These are phyloP conservation scores for Megalopta genalis DNA, from an alignment of 1,140 invertebrate genomes.

Conservation along the genomic window DNA sequence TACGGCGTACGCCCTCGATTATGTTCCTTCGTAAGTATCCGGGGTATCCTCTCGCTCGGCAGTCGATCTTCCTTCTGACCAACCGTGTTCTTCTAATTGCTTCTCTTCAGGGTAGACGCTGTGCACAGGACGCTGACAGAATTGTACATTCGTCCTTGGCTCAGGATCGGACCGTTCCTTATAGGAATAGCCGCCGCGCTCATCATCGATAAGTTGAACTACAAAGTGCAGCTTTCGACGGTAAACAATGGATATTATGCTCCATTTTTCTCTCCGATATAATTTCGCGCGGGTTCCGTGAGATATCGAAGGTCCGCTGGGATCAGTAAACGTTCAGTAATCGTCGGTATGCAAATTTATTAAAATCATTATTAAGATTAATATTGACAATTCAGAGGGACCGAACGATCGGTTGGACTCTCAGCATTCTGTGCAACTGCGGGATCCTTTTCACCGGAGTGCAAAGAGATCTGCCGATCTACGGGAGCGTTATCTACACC, in stretches of 20 bases:
- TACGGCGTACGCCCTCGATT: conserved; percentile 72
- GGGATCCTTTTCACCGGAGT: conserved; percentile 75
- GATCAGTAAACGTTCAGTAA: too few species aligned
- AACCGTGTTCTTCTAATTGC: not conserved
- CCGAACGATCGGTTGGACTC: conserved; percentile 68
- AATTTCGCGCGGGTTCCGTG: too few species aligned
- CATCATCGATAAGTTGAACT: conserved; percentile 72
- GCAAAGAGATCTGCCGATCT: conserved; percentile 71
- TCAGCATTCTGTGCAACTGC: conserved; percentile 75
- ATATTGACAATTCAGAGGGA: conserved; percentile 66
- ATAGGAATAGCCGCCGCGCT: conserved; percentile 78
- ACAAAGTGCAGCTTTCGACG: conserved; percentile 71
- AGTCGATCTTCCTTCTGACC: not conserved
- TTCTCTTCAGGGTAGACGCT: conserved; percentile 72
- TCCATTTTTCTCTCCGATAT: too few species aligned
- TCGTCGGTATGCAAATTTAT: too few species aligned
- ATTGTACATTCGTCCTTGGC: conserved; percentile 80
- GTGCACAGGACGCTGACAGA: conserved; percentile 67
- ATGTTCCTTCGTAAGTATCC: conserved; percentile 77
- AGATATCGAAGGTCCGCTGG: too few species aligned
- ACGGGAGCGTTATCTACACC: conserved; percentile 74
- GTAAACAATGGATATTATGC: too few species aligned
- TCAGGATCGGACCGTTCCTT: conserved; percentile 79
- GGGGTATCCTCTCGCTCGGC: not conserved
- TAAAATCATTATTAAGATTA: too few species aligned